These are phyloP conservation scores for Falco biarmicus DNA, from an alignment of 2,797 vertebrate species.

Conservation along the genomic window DNA sequence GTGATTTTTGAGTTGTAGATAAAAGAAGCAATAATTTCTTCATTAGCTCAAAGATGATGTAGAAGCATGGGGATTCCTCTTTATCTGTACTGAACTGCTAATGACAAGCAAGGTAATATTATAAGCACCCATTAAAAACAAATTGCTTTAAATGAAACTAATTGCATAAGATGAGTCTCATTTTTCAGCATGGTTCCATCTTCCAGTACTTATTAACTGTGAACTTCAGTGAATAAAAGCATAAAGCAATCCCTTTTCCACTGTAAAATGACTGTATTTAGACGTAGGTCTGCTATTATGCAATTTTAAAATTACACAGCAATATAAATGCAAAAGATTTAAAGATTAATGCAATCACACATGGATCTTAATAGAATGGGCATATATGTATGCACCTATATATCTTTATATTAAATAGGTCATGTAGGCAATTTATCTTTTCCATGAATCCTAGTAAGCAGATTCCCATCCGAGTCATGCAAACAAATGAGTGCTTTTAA, in stretches of 20 bases:
- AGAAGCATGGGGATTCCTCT: not conserved
- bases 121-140: not conserved
- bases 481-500: not conserved
- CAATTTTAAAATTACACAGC: not conserved
- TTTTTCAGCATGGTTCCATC: not conserved
- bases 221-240: not conserved
- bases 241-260: not conserved
- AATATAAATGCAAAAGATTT: not conserved
- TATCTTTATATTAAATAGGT: not conserved
- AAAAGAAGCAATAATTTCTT: not conserved
- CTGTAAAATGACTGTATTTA: not conserved
- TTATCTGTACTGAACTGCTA: not conserved
- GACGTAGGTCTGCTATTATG: not conserved
- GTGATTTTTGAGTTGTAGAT: not conserved
- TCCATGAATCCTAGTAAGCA: not conserved
- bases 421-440: not conserved
- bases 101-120: not conserved
- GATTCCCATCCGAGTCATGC: not conserved
- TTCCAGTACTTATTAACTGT: not conserved
- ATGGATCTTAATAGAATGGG: not conserved
- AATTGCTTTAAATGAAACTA: not conserved
- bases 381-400: rapidly evolving
- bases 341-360: rapidly evolving
- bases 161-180: rapidly evolving
- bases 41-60: not conserved